Conservation (phyloP, 2,888 invertebrate species). For the Andrena hattorfiana region DNA sequence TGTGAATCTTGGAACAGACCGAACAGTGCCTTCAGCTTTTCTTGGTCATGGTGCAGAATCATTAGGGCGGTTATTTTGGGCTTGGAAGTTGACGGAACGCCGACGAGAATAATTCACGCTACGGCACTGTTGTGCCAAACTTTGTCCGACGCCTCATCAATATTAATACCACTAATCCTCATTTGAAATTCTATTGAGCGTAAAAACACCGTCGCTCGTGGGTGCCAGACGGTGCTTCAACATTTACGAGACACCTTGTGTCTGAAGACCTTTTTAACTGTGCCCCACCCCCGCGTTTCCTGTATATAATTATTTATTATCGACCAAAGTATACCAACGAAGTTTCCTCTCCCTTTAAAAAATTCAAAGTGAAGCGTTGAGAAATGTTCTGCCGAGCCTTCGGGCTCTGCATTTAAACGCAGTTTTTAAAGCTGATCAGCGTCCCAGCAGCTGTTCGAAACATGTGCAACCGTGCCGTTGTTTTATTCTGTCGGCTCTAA, state of each 20-base stretch:
- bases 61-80: neutral
- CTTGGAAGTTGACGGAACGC: neutral
- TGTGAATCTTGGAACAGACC: neutral
- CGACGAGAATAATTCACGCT: constrained; percentile 9
- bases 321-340: no score
- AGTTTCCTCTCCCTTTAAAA: no score
- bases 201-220: neutral
- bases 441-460: constrained; percentile 29
- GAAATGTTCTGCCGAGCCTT: no score
- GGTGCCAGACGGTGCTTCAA: neutral
- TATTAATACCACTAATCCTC: constrained; percentile 20
- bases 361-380: no score
- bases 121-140: neutral
- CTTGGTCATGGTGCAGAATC: neutral
- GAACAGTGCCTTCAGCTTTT: neutral
- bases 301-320: no score
- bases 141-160: constrained; percentile 1
- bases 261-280: neutral
- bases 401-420: neutral
- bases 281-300: no score
- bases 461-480: constrained; percentile 57
- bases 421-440: constrained; percentile 17
- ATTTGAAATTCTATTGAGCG: neutral
- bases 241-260: neutral
- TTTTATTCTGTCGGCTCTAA: constrained; percentile 69